A percentile compares a stretch with the other conserved stretches of the same genome.
phyloP scores from a whole-genome alignment of 2,888 invertebrate genomes.

The Chamaedrilus cognettii region DNA sequence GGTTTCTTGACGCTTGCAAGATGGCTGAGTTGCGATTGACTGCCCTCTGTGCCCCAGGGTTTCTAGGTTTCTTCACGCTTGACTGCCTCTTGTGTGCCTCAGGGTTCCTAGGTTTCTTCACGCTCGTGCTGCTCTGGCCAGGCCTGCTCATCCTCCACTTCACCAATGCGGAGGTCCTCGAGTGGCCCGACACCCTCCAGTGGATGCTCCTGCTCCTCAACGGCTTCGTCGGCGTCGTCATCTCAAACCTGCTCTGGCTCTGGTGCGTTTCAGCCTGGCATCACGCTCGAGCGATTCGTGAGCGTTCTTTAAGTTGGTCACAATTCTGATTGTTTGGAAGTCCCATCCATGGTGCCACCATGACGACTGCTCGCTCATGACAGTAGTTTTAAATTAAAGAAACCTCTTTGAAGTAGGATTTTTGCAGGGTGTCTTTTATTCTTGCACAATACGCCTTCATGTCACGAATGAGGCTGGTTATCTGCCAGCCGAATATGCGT shows the following conservation, averaged over 20 bases:
- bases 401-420: too few species aligned
- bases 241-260: conserved; percentile 90
- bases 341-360: too few species aligned
- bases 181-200: conserved; percentile 80
- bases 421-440: too few species aligned
- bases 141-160: conserved; percentile 85
- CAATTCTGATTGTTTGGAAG: too few species aligned
- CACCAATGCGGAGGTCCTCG: conserved; percentile 77
- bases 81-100: conserved; percentile 61
- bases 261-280: too few species aligned
- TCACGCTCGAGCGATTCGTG: too few species aligned
- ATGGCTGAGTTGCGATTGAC: background rate
- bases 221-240: conserved; percentile 85
- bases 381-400: too few species aligned
- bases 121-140: conserved; percentile 85
- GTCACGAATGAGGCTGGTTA: too few species aligned
- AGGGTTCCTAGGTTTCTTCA: conserved; percentile 94
- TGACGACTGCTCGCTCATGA: too few species aligned
- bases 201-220: conserved; percentile 80
- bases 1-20: background rate
- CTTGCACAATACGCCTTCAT: too few species aligned
- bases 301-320: too few species aligned
- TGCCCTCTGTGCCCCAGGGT: conserved; percentile 66
- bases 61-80: background rate
- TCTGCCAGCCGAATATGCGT: too few species aligned